Evolutionary conservation across 2,797 vertebrate species (phyloP).

Genomic region (Myoxocephalus aenaeus): DNA sequence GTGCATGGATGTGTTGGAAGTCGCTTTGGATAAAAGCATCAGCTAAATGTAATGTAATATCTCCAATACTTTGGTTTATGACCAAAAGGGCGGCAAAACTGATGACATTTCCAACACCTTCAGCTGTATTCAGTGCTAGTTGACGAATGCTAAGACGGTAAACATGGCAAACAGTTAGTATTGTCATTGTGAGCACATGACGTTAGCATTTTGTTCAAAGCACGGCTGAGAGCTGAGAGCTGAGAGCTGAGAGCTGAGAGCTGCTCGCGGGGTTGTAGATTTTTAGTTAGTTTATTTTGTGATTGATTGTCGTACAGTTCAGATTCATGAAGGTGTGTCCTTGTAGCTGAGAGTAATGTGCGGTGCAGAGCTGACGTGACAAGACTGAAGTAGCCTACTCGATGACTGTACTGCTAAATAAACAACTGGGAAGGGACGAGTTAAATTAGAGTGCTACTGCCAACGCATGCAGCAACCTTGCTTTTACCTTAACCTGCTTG

Average conservation of each 20-base stretch:
- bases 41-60: too few species aligned
- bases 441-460: slow-evolving; percentile 18
- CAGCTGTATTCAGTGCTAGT: too few species aligned
- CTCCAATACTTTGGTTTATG: too few species aligned
- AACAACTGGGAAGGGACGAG: not conserved
- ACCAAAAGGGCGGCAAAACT: too few species aligned
- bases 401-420: not conserved
- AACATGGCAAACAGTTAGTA: too few species aligned
- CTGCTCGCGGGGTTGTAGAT: not conserved
- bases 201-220: not conserved
- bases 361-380: not conserved
- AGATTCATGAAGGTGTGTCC: not conserved
- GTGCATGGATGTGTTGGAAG: too few species aligned
- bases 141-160: too few species aligned
- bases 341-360: not conserved
- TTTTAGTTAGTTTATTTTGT: not conserved
- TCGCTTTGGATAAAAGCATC: too few species aligned
- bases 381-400: not conserved
- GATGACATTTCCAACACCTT: too few species aligned
- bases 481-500: slow-evolving; percentile 43
- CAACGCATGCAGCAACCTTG: slow-evolving; percentile 38
- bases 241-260: too few species aligned
- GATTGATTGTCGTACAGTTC: not conserved
- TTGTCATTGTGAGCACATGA: not conserved
- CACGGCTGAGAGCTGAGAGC: too few species aligned